These are phyloP conservation scores for Syrmaticus mikado DNA, from an alignment of 2,113 vertebrate genomes.

Conservation along the genomic window DNA sequence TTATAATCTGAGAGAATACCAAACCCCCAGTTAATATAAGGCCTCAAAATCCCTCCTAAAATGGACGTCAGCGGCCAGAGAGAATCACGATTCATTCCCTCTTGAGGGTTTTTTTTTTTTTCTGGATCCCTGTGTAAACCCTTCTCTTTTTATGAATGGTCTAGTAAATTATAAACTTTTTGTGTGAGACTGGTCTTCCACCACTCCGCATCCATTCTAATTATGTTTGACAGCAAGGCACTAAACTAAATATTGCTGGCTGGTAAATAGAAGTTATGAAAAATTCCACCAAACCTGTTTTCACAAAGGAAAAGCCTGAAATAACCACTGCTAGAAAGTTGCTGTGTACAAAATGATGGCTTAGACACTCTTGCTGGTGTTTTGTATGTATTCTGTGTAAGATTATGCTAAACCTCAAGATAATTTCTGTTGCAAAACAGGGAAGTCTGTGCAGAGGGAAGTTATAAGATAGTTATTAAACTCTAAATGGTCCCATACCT, in stretches of 20 bases:
- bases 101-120: neutral
- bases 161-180: neutral
- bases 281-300: neutral
- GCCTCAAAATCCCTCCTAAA: neutral
- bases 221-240: neutral
- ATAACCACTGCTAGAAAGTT: neutral
- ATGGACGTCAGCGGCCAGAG: neutral
- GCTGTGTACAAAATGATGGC: neutral
- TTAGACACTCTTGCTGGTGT: neutral
- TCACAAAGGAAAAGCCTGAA: neutral
- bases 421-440: neutral
- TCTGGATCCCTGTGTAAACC: neutral
- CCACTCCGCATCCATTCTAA: neutral
- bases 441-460: neutral
- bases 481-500: conserved; percentile 17
- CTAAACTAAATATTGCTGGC: neutral
- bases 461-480: conserved; percentile 1
- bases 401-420: neutral
- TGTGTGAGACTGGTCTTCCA: neutral
- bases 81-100: neutral
- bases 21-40: neutral
- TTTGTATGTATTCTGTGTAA: neutral
- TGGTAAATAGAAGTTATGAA: neutral
- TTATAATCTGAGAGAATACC: neutral
- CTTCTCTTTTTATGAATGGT: neutral